Evolutionary conservation across 2,797 vertebrate genomes (phyloP), one percentile per base, ranked within the genome.

Genomic region (Holocentrus rufus): DNA sequence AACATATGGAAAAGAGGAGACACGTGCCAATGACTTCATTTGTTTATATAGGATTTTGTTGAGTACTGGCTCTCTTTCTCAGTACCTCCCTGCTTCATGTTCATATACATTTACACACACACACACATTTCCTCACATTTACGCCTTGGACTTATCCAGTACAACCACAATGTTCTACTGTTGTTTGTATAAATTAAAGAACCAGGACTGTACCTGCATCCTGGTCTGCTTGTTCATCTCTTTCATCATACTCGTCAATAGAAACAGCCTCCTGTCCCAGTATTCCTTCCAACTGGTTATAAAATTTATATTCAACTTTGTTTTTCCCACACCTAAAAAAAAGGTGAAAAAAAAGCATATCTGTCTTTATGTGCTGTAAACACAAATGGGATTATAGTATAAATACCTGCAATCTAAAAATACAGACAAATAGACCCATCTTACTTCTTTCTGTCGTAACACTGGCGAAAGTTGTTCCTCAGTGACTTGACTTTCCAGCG

Each of bases 401-500:
- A 34, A 34, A 34, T 34, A 34, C 7, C 31, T 34, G 31, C 31
- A 42, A 7, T 3, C 57, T 3, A 54, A 25, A n/a, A 1, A 15
- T 60, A 31, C 15, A 0, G 30, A 61, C 0, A 53, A 59, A 72
- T 18, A 56, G 39, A 13, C 0, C 4, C 1, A 23, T 54, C 92
- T 88, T 65, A 93, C 93, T 89, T 91, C 73, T 91, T 93, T 62
- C 69, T 89, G 25, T 93, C 90, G 39, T 91, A 91, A 75, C 80
- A 83, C 34, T 91, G 90, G 2, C 85, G 85, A 72, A 95, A 95
- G 84, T 89, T 87, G 65, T 86, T 90, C 76, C 88, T 88, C 53
- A 93, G 79, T 0, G 88, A 81, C 85, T 96, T 95, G 84, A 96
- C 91, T 72, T 94, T 94, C 90, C 94, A 94, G 85, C 95, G 92